phyloP scores from a whole-genome alignment of 2,888 invertebrate species.

The Scotopteryx bipunctaria region DNA sequence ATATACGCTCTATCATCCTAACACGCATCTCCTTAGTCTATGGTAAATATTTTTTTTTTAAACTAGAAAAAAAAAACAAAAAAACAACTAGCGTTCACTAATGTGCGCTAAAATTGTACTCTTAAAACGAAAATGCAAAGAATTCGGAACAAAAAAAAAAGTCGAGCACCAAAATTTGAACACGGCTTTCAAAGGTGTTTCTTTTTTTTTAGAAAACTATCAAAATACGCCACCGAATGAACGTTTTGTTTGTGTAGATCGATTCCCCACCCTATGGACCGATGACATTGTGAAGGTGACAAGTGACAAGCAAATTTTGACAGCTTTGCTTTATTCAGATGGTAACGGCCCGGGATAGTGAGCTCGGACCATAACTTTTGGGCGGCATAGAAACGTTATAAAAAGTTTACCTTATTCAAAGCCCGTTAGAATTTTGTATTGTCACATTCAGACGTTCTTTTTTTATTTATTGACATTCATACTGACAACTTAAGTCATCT shows the following conservation, averaged over 20 bases:
- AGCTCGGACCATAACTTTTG: no score
- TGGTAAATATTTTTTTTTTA: constrained; percentile 54
- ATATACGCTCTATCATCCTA: constrained; percentile 58
- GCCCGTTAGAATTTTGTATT: constrained; percentile 38
- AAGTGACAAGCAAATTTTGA: no score
- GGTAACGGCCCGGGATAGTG: no score
- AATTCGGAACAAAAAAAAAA: constrained; percentile 44
- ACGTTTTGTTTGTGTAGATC: no score
- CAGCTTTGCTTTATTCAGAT: no score
- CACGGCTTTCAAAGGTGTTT: not conserved
- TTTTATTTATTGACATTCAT: no score
- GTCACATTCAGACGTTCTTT: constrained; percentile 27
- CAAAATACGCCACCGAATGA: no score
- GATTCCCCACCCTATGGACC: no score
- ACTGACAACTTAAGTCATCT: no score
- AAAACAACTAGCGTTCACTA: constrained; percentile 49
- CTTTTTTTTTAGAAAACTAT: no score
- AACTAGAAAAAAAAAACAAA: constrained; percentile 41
- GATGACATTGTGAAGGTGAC: no score
- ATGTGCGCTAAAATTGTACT: constrained; percentile 49
- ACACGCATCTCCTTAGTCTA: constrained; percentile 53
- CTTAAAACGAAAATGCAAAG: constrained; percentile 46
- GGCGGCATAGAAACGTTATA: not conserved
- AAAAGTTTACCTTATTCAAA: not conserved
- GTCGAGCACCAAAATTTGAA: constrained; percentile 43